Percentiles rank a stretch among this genome's conserved stretches.
phyloP scores from a whole-genome alignment of 1,140 invertebrate species.

The Glossosoma conforme region DNA sequence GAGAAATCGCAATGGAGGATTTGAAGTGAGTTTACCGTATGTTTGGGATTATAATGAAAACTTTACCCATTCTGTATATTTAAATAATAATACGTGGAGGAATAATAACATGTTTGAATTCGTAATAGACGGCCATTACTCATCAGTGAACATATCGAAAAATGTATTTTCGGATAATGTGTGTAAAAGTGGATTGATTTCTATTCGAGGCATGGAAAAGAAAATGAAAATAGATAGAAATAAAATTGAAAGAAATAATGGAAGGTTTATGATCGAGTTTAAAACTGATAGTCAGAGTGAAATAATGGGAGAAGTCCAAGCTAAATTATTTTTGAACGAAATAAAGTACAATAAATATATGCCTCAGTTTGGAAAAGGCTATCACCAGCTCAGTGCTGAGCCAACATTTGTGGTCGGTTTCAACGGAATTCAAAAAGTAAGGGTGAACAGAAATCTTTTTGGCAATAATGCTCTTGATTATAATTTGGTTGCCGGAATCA shows the following conservation, averaged over 20 bases:
- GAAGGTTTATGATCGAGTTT: slow-evolving; percentile 84
- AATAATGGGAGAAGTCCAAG: slow-evolving; percentile 78
- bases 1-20: slow-evolving; percentile 75
- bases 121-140: slow-evolving; percentile 86
- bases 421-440: slow-evolving; percentile 91
- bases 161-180: slow-evolving; percentile 84
- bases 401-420: slow-evolving; percentile 86
- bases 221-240: slow-evolving; percentile 75
- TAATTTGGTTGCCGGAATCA: slow-evolving; percentile 88
- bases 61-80: slow-evolving; percentile 82
- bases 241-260: slow-evolving; percentile 76
- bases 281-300: slow-evolving; percentile 89
- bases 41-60: slow-evolving; percentile 95
- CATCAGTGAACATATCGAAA: slow-evolving; percentile 73
- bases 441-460: slow-evolving; percentile 86
- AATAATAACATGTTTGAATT: slow-evolving; percentile 83
- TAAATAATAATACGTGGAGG: slow-evolving; percentile 82
- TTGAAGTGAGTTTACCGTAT: slow-evolving; percentile 82
- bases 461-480: slow-evolving; percentile 85
- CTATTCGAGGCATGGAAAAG: slow-evolving; percentile 95
- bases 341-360: slow-evolving; percentile 67
- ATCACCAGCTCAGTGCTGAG: slow-evolving; percentile 49
- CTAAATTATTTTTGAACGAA: slow-evolving; percentile 74
- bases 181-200: slow-evolving; percentile 77
- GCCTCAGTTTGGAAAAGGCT: slow-evolving; percentile 36